phyloP scores from a whole-genome alignment of 1,140 invertebrate genomes.

The Drosophila mayri region DNA sequence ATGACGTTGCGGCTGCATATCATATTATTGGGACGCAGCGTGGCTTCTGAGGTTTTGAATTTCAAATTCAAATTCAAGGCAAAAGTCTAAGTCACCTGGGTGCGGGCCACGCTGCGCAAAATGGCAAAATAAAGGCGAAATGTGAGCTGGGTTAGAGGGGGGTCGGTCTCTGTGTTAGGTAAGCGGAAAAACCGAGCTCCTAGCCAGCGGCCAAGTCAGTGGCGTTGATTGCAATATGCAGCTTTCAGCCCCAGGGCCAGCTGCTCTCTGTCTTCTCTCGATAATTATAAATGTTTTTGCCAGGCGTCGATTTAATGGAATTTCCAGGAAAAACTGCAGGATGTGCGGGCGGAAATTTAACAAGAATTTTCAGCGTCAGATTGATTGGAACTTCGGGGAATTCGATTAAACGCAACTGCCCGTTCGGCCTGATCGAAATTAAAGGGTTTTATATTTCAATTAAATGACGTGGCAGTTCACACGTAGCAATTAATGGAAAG shows the following conservation, averaged over 20 bases:
- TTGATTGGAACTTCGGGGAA: conserved; percentile 42
- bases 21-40: conserved; percentile 56
- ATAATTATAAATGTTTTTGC: conserved; percentile 31
- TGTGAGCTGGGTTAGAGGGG: not conserved
- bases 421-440: conserved; percentile 8
- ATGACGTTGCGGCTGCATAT: conserved; percentile 48
- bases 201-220: not conserved
- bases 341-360: conserved; percentile 37
- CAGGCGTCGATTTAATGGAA: conserved; percentile 30
- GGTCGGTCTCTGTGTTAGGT: not conserved
- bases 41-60: conserved; percentile 45
- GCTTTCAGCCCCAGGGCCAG: conserved; percentile 1
- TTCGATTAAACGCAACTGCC: conserved; percentile 27
- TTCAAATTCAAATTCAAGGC: conserved; percentile 51
- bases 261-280: not conserved
- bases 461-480: conserved; percentile 24
- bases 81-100: conserved; percentile 35
- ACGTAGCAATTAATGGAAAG: conserved; percentile 18
- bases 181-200: not conserved
- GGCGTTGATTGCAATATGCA: conserved; percentile 29
- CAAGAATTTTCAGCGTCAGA: conserved; percentile 35
- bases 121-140: not conserved
- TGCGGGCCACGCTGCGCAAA: not conserved
- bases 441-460: conserved; percentile 16
- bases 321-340: conserved; percentile 34